Evolutionary conservation across 2,797 vertebrate genomes (phyloP).

Genomic region (Lagodon rhomboides): DNA sequence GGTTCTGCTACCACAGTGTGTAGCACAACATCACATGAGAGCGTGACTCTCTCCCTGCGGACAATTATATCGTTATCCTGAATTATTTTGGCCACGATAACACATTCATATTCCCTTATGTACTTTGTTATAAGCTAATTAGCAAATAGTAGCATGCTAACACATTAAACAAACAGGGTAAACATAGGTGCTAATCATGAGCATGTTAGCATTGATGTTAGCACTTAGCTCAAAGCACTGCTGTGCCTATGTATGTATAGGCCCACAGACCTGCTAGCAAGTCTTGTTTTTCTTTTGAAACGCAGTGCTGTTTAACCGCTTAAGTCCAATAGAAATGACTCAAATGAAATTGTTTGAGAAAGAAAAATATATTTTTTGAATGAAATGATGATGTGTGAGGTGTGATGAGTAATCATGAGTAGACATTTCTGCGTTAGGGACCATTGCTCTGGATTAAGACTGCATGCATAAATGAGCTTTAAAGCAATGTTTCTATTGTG

Average conservation of each 20-base stretch:
- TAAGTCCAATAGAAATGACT: neutral
- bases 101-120: no score
- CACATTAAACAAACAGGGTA: neutral
- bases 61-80: no score
- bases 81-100: no score
- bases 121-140: neutral
- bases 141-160: neutral
- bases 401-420: neutral
- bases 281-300: neutral
- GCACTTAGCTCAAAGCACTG: neutral
- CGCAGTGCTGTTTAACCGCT: neutral
- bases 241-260: neutral
- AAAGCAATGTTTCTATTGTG: neutral
- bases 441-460: neutral
- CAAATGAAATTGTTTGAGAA: neutral
- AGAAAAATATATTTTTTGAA: neutral
- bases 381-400: neutral
- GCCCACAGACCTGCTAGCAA: neutral
- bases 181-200: neutral
- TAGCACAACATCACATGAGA: no score
- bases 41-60: no score
- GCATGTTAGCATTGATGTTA: neutral
- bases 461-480: neutral
- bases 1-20: no score
- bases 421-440: neutral